A percentile compares a stretch with the other conserved stretches of the same genome.
Conservation (phyloP, 2,888 invertebrate genomes). For the Eurytoma adleriae region DNA sequence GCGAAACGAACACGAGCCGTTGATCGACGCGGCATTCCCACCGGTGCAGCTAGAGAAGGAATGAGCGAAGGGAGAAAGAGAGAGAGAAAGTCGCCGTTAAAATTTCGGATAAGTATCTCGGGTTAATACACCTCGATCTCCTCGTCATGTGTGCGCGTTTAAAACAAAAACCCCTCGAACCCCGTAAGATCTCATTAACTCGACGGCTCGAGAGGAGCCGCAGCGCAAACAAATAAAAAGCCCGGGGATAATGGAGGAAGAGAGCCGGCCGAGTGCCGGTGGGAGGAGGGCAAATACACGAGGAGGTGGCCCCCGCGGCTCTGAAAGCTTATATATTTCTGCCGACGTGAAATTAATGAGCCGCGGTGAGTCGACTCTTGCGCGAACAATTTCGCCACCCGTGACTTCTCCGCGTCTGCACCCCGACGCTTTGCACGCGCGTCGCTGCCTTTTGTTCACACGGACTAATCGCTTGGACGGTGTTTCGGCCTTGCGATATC, state of each 20-base stretch:
- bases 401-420: background rate
- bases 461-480: too few species aligned
- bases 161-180: slow-evolving; percentile 26
- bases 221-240: slow-evolving; percentile 36
- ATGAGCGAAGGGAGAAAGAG: too few species aligned
- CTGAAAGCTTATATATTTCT: slow-evolving; percentile 8
- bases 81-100: slow-evolving; percentile 48
- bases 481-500: too few species aligned
- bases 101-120: slow-evolving; percentile 42
- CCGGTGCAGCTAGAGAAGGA: too few species aligned
- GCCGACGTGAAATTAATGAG: slow-evolving; percentile 42
- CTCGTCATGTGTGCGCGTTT: slow-evolving; percentile 10
- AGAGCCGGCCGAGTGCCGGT: background rate
- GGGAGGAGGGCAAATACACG: background rate
- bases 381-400: slow-evolving; percentile 29
- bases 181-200: slow-evolving; percentile 50
- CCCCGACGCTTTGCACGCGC: background rate
- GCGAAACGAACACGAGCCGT: background rate
- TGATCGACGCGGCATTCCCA: background rate
- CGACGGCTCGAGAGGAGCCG: slow-evolving; percentile 10
- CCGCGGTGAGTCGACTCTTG: background rate
- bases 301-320: background rate
- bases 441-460: too few species aligned
- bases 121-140: slow-evolving; percentile 35
- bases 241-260: slow-evolving; percentile 39